phyloP scores from a whole-genome alignment of 2,113 vertebrate genomes.

The Brienomyrus longianalis region DNA sequence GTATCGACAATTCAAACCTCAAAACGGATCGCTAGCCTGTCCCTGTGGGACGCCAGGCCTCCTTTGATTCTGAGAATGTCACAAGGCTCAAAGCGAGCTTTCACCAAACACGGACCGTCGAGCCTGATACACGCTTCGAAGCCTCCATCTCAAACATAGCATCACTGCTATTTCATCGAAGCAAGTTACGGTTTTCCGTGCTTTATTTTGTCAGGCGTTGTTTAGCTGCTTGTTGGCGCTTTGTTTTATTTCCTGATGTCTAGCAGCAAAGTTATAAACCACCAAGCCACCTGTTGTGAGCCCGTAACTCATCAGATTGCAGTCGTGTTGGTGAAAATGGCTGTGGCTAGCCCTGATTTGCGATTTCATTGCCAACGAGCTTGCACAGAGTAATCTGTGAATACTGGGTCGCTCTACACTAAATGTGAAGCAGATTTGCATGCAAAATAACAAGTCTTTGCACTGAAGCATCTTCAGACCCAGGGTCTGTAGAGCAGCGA shows the following conservation, averaged over 20 bases:
- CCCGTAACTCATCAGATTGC: neutral
- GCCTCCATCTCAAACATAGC: neutral
- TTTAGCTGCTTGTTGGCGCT: neutral
- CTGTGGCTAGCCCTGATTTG: neutral
- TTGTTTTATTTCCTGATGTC: neutral
- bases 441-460: neutral
- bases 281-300: neutral
- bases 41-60: neutral
- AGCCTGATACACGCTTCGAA: neutral
- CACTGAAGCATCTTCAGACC: neutral
- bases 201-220: neutral
- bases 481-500: neutral
- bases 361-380: neutral
- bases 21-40: neutral
- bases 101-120: neutral
- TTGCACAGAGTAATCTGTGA: neutral
- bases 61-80: neutral
- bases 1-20: neutral
- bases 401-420: neutral
- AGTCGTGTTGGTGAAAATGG: neutral
- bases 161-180: too few species aligned
- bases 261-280: neutral
- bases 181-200: neutral
- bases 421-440: neutral
- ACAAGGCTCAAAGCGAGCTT: neutral